Percentiles rank a stretch among this genome's conserved stretches.
Evolutionary conservation across 1,140 invertebrate genomes (phyloP).

Genomic region (Drosophila equinoxialis): DNA sequence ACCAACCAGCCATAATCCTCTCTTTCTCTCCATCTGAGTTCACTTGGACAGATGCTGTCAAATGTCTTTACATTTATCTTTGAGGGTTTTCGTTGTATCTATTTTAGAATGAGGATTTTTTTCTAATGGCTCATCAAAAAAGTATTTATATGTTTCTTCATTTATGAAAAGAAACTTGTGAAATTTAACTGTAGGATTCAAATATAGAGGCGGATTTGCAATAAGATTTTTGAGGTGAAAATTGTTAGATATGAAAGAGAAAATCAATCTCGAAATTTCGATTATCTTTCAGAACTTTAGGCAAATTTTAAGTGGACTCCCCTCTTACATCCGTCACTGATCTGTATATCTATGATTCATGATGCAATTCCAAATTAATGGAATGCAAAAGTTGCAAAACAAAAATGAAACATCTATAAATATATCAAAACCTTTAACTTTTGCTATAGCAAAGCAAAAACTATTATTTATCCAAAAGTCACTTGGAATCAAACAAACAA

Average conservation of each 20-base stretch:
- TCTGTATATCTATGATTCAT: too few relatives aligned
- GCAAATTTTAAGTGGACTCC: too few relatives aligned
- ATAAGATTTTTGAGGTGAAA: too few relatives aligned
- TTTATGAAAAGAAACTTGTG: too few relatives aligned
- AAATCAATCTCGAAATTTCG: too few relatives aligned
- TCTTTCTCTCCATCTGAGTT: constrained; percentile 16
- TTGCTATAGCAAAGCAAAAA: constrained; percentile 6
- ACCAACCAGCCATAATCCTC: not conserved
- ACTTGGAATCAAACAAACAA: constrained; percentile 21
- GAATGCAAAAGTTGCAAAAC: constrained; percentile 1
- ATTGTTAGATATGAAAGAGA: too few relatives aligned
- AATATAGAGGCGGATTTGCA: too few relatives aligned
- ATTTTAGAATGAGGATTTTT: not conserved
- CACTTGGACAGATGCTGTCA: constrained; percentile 21
- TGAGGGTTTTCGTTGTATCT: not conserved
- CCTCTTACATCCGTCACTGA: too few relatives aligned
- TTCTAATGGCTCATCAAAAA: constrained; percentile 22
- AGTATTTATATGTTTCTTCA: not conserved
- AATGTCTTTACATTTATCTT: constrained; percentile 41
- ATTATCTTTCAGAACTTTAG: too few relatives aligned
- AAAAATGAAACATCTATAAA: constrained; percentile 18
- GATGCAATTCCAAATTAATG: too few relatives aligned
- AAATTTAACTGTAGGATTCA: too few relatives aligned
- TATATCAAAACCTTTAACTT: not conserved
- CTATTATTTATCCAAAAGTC: constrained; percentile 9